A percentile compares a stretch with the other conserved stretches of the same genome.
phyloP scores from a whole-genome alignment of 2,797 vertebrate genomes.

The Pelochelys cantorii region DNA sequence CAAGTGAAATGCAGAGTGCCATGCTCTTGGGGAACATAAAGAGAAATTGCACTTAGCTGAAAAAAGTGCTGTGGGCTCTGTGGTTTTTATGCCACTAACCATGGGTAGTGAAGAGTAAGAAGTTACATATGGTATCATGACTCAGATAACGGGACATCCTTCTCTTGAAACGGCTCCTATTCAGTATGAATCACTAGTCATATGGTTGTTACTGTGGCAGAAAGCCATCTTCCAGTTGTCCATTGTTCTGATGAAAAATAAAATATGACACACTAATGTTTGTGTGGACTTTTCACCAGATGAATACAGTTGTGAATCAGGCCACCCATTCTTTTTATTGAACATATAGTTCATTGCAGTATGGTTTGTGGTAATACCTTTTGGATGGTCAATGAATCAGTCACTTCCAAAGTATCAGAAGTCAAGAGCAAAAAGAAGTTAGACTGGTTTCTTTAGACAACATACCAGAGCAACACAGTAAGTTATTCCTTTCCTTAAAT shows the following conservation, averaged over 20 bases:
- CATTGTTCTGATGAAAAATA: background rate
- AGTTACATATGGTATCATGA: background rate
- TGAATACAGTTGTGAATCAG: background rate
- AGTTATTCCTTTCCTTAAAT: background rate
- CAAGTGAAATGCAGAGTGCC: background rate
- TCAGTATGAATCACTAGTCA: background rate
- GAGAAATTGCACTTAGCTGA: background rate
- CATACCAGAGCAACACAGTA: background rate
- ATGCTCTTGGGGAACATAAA: background rate
- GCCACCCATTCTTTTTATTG: background rate
- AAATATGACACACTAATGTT: background rate
- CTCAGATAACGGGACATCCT: background rate
- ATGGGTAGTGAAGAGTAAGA: background rate
- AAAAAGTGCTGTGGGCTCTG: conserved; percentile 27
- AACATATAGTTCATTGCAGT: background rate
- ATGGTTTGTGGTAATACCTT: background rate
- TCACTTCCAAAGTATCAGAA: background rate
- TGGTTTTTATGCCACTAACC: conserved; percentile 18
- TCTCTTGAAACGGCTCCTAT: background rate
- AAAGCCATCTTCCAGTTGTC: background rate
- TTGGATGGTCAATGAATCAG: background rate
- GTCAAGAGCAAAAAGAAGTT: background rate
- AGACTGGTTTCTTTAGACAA: background rate
- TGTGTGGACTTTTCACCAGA: background rate
- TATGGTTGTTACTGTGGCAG: no score